Percentiles rank a stretch among this genome's conserved stretches.
Evolutionary conservation across 2,113 vertebrate genomes (phyloP).

Genomic region (Siniperca knerii): DNA sequence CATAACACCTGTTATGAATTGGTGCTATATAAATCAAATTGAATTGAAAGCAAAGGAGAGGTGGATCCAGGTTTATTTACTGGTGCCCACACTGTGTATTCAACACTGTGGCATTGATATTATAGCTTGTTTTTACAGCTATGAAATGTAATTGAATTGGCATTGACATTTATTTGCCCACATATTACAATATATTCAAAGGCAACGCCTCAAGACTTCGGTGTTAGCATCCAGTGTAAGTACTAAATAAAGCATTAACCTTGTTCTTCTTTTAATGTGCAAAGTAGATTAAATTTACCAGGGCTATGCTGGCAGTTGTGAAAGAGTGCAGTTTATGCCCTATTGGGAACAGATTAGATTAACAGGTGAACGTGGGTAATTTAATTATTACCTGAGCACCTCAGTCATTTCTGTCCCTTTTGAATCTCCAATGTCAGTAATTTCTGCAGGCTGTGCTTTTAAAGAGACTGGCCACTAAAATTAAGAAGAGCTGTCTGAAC

Average conservation of each 20-base stretch:
- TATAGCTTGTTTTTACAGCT: background rate
- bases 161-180: background rate
- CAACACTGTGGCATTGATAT: background rate
- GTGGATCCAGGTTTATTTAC: background rate
- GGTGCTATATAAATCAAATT: too few relatives aligned
- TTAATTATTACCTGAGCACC: slow-evolving; percentile 12
- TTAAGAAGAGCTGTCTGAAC: background rate
- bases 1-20: too few relatives aligned
- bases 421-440: background rate
- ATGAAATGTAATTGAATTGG: background rate
- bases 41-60: background rate
- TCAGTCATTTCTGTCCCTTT: slow-evolving; percentile 4
- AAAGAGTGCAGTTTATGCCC: background rate
- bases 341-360: slow-evolving; percentile 14
- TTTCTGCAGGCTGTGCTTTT: background rate
- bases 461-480: background rate
- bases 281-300: slow-evolving; percentile 28
- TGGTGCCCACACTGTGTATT: background rate
- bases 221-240: background rate
- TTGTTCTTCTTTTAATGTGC: slow-evolving; percentile 28
- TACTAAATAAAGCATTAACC: slow-evolving; percentile 21
- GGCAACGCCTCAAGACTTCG: background rate
- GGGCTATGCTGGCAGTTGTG: background rate
- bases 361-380: slow-evolving; percentile 11
- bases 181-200: background rate